Conservation (phyloP, 2,797 vertebrate genomes). For the Pipistrellus pipistrellus region DNA sequence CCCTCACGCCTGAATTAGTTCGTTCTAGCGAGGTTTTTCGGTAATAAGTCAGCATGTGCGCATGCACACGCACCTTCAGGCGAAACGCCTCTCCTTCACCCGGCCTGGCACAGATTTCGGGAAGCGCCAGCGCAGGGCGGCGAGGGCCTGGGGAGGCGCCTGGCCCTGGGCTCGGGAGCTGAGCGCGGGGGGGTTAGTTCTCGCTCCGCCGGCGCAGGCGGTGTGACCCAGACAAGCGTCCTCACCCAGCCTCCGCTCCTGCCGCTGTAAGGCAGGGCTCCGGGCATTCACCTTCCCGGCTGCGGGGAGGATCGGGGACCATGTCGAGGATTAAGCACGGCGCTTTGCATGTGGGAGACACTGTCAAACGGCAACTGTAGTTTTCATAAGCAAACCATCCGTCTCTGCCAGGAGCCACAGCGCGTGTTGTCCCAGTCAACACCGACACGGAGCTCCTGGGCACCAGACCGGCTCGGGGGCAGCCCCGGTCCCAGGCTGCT, state of each 20-base stretch:
- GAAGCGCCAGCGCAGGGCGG: background rate
- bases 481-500: background rate
- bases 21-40: too few relatives aligned
- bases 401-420: conserved; percentile 50
- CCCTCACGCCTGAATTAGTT: too few relatives aligned
- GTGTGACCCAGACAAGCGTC: background rate
- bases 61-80: background rate
- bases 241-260: background rate
- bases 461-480: background rate
- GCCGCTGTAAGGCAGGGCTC: background rate
- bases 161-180: background rate
- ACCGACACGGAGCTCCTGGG: conserved; percentile 1
- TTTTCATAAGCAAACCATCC: conserved; percentile 64
- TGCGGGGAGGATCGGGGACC: background rate
- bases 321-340: background rate
- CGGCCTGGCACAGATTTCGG: background rate
- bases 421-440: background rate
- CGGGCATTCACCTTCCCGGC: background rate
- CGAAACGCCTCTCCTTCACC: background rate
- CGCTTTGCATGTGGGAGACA: background rate
- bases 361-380: conserved; percentile 54
- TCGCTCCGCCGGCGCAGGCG: background rate
- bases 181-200: background rate
- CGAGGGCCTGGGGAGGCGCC: background rate
- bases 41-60: background rate